Evolutionary conservation across 2,888 invertebrate genomes (phyloP), one percentile per base, ranked within the genome.

Genomic region (Conchocele bisecta): DNA sequence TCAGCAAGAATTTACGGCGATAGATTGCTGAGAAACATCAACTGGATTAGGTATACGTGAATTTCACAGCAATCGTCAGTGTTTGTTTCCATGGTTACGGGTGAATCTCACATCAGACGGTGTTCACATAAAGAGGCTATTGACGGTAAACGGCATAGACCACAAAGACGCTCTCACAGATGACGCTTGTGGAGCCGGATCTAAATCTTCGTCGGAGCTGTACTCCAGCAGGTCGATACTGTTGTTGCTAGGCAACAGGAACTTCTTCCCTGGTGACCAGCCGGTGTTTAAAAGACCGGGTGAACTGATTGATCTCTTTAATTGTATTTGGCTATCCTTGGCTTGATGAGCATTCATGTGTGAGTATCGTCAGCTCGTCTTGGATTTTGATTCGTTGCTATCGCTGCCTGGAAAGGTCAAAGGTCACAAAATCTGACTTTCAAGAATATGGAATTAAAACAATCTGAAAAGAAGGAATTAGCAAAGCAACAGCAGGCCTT

Each of bases 141-240:
- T 65, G 24, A 69, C 42, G 24, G 61, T 54, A 50, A 75, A 75
- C 24, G 75, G 64, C 48, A 70, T 57, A n/a, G 65, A 41, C 75
- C 75, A 75, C 9, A 59, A 11, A 7, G 70, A 70, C 1, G 53
- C 54, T 37, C 37, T 54, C 37, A 54, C 69, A 6, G 58, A 11
- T 1, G 63, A 70, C 24, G 70, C 24, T 44, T 75, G 66, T 20
- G 26, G 50, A 48, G 66, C 75, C 66, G 67, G 70, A 9, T 70
- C 75, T 15, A 70, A 24, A 44, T 75, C 67, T n/a, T 63, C 42
- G 15, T 56, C 46, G 11, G 51, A 46, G 13, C 44, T 54, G 1
- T 68, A 61, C 37, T 72, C 72, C n/a, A 56, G 42, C n/a, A 78
- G 22, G 20, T 78, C 78, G 41, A 77, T 75, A 54, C 75, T 82